Evolutionary conservation across 2,888 invertebrate genomes (phyloP).

Genomic region (Drosophila austrosaltans): DNA sequence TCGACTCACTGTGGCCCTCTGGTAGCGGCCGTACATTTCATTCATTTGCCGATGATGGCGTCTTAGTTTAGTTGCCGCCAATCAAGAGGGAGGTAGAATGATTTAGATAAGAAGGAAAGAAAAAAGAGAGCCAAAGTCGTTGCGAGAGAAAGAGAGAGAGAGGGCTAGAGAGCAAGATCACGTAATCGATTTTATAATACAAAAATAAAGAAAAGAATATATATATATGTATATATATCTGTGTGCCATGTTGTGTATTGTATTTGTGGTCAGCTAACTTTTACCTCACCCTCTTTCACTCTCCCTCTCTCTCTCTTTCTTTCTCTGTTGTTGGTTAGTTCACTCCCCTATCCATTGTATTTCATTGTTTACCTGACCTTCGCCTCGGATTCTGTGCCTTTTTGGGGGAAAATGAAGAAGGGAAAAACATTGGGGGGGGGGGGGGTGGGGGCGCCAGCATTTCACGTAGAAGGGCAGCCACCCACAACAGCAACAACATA

Average conservation of each 20-base stretch:
- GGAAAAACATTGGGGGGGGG: slow-evolving; percentile 1
- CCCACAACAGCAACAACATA: slow-evolving; percentile 33
- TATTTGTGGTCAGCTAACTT: slow-evolving; percentile 58
- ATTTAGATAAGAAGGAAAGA: background rate
- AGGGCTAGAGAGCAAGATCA: slow-evolving; percentile 46
- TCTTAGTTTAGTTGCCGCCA: slow-evolving; percentile 57
- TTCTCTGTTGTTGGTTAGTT: slow-evolving; percentile 13
- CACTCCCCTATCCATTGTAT: slow-evolving; percentile 6
- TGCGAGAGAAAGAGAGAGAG: background rate
- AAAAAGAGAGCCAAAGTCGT: no score
- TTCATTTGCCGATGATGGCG: slow-evolving; percentile 68
- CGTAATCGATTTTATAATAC: slow-evolving; percentile 78
- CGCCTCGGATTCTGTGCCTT: slow-evolving; percentile 48
- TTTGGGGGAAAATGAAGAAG: slow-evolving; percentile 23
- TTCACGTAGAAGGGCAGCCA: slow-evolving; percentile 55
- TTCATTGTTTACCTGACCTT: slow-evolving; percentile 76
- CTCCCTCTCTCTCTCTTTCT: slow-evolving; percentile 16
- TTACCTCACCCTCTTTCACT: slow-evolving; percentile 35
- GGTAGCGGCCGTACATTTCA: slow-evolving; percentile 28
- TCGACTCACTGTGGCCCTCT: background rate
- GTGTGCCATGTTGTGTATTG: slow-evolving; percentile 11
- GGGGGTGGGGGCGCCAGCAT: background rate
- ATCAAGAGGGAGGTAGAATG: background rate
- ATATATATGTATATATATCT: slow-evolving; percentile 6
- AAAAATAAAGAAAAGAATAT: slow-evolving; percentile 17